Evolutionary conservation across 2,888 invertebrate species (phyloP).

Genomic region (Pristionchus mayeri): DNA sequence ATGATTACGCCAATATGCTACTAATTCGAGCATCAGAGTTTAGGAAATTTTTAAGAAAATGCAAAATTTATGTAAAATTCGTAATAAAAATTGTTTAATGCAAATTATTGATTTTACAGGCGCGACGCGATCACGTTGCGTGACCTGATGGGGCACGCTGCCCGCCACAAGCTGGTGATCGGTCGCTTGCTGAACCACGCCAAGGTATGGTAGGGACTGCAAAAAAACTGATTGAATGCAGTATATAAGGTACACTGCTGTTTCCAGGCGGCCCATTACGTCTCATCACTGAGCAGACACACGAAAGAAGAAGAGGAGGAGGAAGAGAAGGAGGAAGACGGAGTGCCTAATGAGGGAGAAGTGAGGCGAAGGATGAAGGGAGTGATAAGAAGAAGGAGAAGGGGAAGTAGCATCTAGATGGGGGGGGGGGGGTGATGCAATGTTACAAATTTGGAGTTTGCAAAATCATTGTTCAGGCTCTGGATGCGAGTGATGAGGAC

Average conservation of each 20-base stretch:
- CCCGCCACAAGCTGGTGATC: conserved; percentile 24
- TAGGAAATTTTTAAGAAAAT: no score
- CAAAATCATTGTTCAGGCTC: no score
- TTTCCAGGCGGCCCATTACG: conserved; percentile 1
- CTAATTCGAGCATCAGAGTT: no score
- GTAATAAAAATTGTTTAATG: no score
- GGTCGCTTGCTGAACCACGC: conserved; percentile 28
- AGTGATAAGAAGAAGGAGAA: no score
- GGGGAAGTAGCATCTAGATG: not conserved
- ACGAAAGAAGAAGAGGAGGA: conserved; percentile 22
- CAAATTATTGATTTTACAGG: not conserved
- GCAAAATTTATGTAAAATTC: no score
- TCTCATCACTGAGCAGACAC: not conserved
- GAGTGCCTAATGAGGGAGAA: not conserved
- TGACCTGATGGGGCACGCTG: conserved; percentile 3
- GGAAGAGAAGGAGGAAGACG: conserved; percentile 29
- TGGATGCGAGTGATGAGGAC: no score
- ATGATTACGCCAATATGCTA: no score
- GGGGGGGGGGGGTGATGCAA: not conserved
- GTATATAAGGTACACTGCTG: not conserved
- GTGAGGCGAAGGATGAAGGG: not conserved
- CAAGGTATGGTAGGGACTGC: not conserved
- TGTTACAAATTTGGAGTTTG: no score
- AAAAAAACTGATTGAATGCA: not conserved
- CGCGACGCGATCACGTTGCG: not conserved